Conservation (phyloP, 2,113 vertebrate species). For the Gallinago media region DNA sequence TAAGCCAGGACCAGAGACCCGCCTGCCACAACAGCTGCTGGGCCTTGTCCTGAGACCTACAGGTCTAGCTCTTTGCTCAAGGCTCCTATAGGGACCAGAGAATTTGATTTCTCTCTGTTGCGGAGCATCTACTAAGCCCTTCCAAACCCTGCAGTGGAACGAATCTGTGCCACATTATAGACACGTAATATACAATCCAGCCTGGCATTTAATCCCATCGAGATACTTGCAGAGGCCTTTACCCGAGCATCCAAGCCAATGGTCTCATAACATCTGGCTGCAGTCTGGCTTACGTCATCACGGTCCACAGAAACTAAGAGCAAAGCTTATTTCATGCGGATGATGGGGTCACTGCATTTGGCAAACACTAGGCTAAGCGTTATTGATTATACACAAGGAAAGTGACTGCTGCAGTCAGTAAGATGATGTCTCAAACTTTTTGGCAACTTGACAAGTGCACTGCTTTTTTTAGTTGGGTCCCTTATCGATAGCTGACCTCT, state of each 20-base stretch:
- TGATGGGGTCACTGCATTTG: neutral
- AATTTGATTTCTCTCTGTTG: neutral
- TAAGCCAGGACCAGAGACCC: neutral
- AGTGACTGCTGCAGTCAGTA: neutral
- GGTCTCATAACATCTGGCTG: neutral
- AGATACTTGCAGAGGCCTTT: neutral
- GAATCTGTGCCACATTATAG: neutral
- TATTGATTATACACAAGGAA: neutral
- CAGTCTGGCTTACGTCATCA: neutral
- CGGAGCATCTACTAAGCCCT: neutral
- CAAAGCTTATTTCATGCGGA: neutral
- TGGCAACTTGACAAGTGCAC: neutral
- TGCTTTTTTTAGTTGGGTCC: neutral
- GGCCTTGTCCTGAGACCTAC: neutral
- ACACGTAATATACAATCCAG: neutral
- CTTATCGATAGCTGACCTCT: neutral
- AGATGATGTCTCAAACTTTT: neutral
- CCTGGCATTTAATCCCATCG: neutral
- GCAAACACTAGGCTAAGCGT: neutral
- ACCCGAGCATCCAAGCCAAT: fast-evolving
- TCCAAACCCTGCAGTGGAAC: neutral
- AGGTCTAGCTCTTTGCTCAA: neutral
- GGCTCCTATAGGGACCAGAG: neutral
- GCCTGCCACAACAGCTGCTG: neutral
- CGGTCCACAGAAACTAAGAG: neutral